Base-by-base conservation (phyloP, 2,797 vertebrate species). In the Tachyglossus aculeatus region DNA sequence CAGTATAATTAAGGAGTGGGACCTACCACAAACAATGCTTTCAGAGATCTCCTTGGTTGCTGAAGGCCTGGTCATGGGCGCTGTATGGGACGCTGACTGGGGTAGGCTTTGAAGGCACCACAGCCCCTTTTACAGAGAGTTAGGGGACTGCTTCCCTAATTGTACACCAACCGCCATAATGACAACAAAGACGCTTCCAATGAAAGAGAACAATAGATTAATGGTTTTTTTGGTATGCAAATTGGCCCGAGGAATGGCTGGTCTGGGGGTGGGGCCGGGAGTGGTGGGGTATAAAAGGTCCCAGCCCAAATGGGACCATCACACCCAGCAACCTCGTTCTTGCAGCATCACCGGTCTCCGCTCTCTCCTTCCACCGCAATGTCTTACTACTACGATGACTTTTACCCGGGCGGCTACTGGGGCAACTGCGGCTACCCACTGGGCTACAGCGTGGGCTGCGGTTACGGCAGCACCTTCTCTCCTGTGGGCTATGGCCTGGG, bases 361-460 rank as follows among this genome's bases (percentile, higher is more conserved):
- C 25, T 31, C 22, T 51, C 72, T 18, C 13, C 18, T 43, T 45
- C 38, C 15, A 6, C 16, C 45, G 74, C 7, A 73, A 85, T 81
- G 82, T 1, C 1, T 67, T 70, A 1, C 40, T 81, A 68, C 74
- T 39, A 31, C 1, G 36, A 29, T 0, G 7, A 75, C 10, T 40
- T 43, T 45, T 85, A 81, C 62, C 85, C 82, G 7, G 78, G 82
- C 3, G 83, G 62, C 74, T 81, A 78, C 76, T 81, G 82, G 85
- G 82, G 76, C 41, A 85, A 68, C 59, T 83, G n/a, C 0, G 82
- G 80, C 27, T 87, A 85, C 37, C 85, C 85, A 0, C 59, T 87
- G 62, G 80, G 85, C 2, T 85, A 85, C 38, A 87, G 82, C 1
- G 71, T 83, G 3, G 85, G 82, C 56, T 87, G 76, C 14, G 85